Evolutionary conservation across 2,113 vertebrate genomes (phyloP), one percentile per base, ranked within the genome.

Genomic region (Leuciscus idus): DNA sequence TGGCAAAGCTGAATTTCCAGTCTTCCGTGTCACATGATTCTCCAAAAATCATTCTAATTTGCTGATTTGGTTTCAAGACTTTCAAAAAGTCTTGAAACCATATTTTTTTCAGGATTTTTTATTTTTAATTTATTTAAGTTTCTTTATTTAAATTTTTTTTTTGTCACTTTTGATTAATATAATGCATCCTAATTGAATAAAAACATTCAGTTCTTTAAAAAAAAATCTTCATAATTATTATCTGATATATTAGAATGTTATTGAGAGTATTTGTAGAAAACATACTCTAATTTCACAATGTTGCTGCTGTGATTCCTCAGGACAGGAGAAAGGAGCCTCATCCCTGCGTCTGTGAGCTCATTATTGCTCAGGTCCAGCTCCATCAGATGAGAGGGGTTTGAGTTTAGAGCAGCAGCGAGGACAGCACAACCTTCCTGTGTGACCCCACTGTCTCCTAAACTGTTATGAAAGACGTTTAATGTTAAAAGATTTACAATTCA

Each of bases 161-260:
- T 55, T 21, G 19, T 21, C 19, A 21, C 7, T 70, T 70, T 21
- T 70, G 17, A 36, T 21, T 2, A 9, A 46, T 46, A 3, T 12
- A 46, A 46, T 26, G 23, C 39, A n/a, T 74, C 21, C 5, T 46
- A 13, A 5, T 13, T 26, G 2, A 15, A 46, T 6, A 46, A 74
- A 74, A 73, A 11, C 4, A 26, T 21, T 21, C 55, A 2, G 55
- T 21, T 36, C 64, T 68, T 36, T 2, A 8, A 55, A 6, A 30
- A 7, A 7, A 33, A 64, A 30, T 64, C 13, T 64, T 30, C 30
- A 30, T 33, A 33, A 30, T 68, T 36, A 68, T 36, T 2, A 39
- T 95, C 94, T 95, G 91, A 94, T 95, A 95, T n/a, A 7, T 70
- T 59, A 8, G 10, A 61, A 76, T 46, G 6, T 72, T 72, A 72